Percentiles rank a stretch among this genome's conserved stretches.
phyloP scores from a whole-genome alignment of 1,140 invertebrate species.

The silkworm (Bombyx mori) region ASM3026992v2 NC_085108.1:523001-523500 shows the following conservation, averaged over 20 bases:
- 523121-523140: constrained; percentile 36
- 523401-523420: constrained; percentile 70
- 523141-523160: constrained; percentile 72
- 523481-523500: constrained; percentile 76
- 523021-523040: constrained; percentile 72
- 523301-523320: constrained; percentile 30
- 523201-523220: constrained; percentile 88
- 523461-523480: constrained; percentile 83
- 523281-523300: constrained; percentile 81
- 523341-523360: constrained; percentile 64
- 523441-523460: constrained; percentile 73
- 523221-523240: constrained; percentile 73
- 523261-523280: constrained; percentile 83
- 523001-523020: constrained; percentile 74
- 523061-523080: constrained; percentile 71
- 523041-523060: constrained; percentile 63
- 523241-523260: constrained; percentile 79
- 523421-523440: constrained; percentile 75
- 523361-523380: constrained; percentile 69
- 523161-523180: constrained; percentile 73
- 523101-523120: constrained; percentile 63
- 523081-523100: constrained; percentile 77
- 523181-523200: constrained; percentile 78
- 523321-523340: constrained; percentile 56
- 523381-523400: constrained; percentile 72